Evolutionary conservation across 2,888 invertebrate genomes (phyloP).

Genomic region (Liodrosophila aerea): DNA sequence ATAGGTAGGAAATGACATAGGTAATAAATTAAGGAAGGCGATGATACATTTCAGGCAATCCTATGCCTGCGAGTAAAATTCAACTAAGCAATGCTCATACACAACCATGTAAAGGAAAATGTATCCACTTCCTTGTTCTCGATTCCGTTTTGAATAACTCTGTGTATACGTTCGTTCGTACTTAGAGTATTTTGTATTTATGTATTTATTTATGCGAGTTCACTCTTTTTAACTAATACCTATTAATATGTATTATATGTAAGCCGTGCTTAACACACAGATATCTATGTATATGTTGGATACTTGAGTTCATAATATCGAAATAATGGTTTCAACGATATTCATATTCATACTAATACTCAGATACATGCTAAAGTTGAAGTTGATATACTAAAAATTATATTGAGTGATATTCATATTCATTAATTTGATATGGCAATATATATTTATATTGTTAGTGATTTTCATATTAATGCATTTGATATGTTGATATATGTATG

Average conservation of each 20-base stretch:
- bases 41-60: conserved; percentile 12
- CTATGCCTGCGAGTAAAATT: conserved; percentile 17
- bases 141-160: conserved; percentile 50
- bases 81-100: conserved; percentile 40
- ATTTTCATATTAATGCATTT: no score
- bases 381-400: no score
- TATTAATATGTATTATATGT: conserved; percentile 41
- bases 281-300: conserved; percentile 30
- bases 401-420: no score
- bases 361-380: no score
- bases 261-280: conserved; percentile 57
- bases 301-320: conserved; percentile 50
- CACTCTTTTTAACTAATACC: conserved; percentile 57
- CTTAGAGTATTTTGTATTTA: conserved; percentile 47
- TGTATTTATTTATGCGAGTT: conserved; percentile 64
- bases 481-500: no score
- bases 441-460: no score
- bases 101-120: conserved; percentile 18
- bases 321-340: no score
- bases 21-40: no score
- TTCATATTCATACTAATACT: no score
- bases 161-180: conserved; percentile 27
- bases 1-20: no score
- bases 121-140: background rate
- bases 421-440: no score